A percentile compares a stretch with the other conserved stretches of the same genome.
Conservation (phyloP, 2,888 invertebrate genomes). For the Ferdinandea cuprea region DNA sequence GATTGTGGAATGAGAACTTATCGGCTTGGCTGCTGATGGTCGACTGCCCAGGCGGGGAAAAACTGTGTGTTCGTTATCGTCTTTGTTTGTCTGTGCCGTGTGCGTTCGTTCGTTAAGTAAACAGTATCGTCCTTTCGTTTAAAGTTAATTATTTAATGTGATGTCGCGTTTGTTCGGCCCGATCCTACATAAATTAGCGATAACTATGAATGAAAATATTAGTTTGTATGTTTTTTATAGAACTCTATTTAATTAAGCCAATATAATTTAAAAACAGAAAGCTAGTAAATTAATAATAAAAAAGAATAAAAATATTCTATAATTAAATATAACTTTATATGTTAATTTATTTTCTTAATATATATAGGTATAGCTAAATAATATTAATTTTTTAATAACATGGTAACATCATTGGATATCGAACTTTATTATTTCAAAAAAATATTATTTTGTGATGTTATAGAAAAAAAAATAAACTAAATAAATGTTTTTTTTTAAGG, state of each 20-base stretch:
- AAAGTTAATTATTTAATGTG: too few species aligned
- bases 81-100: too few species aligned
- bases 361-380: slow-evolving; percentile 47
- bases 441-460: slow-evolving; percentile 38
- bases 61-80: too few species aligned
- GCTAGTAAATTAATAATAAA: slow-evolving; percentile 21
- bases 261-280: slow-evolving; percentile 11
- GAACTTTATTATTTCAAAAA: slow-evolving; percentile 30
- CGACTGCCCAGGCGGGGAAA: too few species aligned
- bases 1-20: too few species aligned
- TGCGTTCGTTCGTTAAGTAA: too few species aligned
- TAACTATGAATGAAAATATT: too few species aligned
- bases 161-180: too few species aligned
- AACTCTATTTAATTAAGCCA: slow-evolving; percentile 8
- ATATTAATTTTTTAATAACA: slow-evolving; percentile 39
- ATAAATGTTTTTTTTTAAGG: slow-evolving; percentile 26
- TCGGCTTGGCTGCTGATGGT: too few species aligned
- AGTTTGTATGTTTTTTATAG: slow-evolving; percentile 1
- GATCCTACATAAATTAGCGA: too few species aligned
- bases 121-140: too few species aligned
- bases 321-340: slow-evolving; percentile 44
- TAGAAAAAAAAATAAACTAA: slow-evolving; percentile 17
- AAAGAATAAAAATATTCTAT: slow-evolving; percentile 42
- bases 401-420: slow-evolving; percentile 37
- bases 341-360: slow-evolving; percentile 26